Conservation (phyloP, 1,140 invertebrate genomes). For the Microvelia longipes region DNA sequence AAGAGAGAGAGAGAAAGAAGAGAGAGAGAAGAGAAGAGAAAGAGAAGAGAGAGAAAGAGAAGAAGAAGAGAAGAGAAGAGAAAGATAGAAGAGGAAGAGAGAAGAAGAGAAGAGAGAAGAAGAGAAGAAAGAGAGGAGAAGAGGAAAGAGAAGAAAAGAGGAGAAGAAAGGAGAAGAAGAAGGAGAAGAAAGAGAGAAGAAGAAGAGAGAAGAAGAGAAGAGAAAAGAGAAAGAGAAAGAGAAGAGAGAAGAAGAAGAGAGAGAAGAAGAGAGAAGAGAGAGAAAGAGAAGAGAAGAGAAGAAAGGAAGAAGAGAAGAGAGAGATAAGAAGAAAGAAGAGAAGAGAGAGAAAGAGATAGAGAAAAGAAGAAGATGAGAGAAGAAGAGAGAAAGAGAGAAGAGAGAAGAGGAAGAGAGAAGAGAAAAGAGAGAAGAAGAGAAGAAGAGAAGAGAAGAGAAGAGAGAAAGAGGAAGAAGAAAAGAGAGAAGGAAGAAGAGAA, state of each 20-base stretch:
- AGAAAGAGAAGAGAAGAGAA: not conserved
- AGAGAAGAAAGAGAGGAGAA: not conserved
- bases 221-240: not conserved
- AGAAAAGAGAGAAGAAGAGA: not conserved
- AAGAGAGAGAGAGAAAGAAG: not conserved
- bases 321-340: not conserved
- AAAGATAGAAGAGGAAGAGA: constrained; percentile 2
- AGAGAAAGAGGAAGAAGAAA: not conserved
- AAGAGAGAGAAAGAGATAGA: not conserved
- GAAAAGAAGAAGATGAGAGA: not conserved
- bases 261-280: not conserved
- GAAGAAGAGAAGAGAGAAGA: not conserved
- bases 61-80: not conserved
- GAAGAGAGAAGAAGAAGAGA: not conserved
- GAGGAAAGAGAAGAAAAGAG: not conserved
- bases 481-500: too few species aligned
- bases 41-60: not conserved
- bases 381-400: not conserved
- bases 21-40: not conserved
- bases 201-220: not conserved
- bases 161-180: not conserved
- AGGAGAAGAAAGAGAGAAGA: not conserved
- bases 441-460: not conserved
- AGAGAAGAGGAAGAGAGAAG: not conserved
- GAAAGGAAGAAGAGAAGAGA: not conserved